A percentile compares a stretch with the other conserved stretches of the same genome.
Conservation (phyloP, 2,113 vertebrate species). For the Hirundichthys speculiger region DNA sequence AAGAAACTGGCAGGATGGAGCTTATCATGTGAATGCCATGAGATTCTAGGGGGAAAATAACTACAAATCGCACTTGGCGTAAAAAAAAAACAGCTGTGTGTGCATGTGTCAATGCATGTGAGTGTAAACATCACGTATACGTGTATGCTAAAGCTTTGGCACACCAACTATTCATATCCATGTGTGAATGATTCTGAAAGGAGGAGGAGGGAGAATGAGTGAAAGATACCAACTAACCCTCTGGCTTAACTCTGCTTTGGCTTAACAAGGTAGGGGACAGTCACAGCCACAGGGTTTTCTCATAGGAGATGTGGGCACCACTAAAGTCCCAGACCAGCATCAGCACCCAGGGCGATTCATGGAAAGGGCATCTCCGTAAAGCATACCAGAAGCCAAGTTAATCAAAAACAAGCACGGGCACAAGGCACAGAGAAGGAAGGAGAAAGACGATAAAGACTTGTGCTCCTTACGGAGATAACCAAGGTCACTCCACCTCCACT, state of each 20-base stretch:
- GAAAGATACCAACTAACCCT: constrained; percentile 51
- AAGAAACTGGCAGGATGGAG: constrained; percentile 66
- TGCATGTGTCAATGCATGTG: constrained; percentile 30
- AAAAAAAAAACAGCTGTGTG: constrained; percentile 47
- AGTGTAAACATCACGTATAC: constrained; percentile 33
- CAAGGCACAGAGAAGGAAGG: constrained; percentile 37
- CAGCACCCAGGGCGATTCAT: constrained; percentile 34
- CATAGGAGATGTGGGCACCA: constrained; percentile 30
- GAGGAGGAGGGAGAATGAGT: not conserved
- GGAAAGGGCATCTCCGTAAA: constrained; percentile 64
- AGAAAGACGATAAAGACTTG: constrained; percentile 66
- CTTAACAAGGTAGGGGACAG: constrained; percentile 52
- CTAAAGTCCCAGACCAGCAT: constrained; percentile 42
- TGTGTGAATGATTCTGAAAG: constrained; percentile 29
- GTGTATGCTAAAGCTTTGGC: constrained; percentile 34
- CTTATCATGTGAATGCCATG: constrained; percentile 69
- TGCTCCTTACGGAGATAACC: constrained; percentile 53
- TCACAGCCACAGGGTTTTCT: constrained; percentile 50
- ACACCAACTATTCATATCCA: constrained; percentile 20
- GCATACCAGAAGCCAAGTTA: constrained; percentile 51
- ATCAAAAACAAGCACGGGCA: constrained; percentile 61
- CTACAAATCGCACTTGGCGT: constrained; percentile 65
- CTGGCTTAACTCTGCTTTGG: constrained; percentile 30
- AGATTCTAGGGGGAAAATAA: constrained; percentile 60
- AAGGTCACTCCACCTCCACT: constrained; percentile 61